A percentile compares a stretch with the other conserved stretches of the same genome.
Evolutionary conservation across 2,888 invertebrate genomes (phyloP).

Genomic region (Agonopterix alstromeriana): DNA sequence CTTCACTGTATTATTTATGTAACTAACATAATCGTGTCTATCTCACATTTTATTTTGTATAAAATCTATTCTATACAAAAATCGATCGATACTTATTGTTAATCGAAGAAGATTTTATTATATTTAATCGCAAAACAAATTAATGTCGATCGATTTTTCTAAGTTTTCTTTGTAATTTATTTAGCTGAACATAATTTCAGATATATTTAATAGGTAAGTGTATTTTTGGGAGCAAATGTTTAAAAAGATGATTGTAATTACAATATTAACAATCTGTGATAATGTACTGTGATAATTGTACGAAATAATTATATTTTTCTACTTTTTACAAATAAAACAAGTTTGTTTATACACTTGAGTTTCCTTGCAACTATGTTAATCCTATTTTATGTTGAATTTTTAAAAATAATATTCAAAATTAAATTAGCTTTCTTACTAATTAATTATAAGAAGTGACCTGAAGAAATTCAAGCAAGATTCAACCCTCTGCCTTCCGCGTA

Average conservation of each 20-base stretch:
- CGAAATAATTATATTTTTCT: not conserved
- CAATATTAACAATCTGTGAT: slow-evolving; percentile 6
- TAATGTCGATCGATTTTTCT: too few species aligned
- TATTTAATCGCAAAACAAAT: not conserved
- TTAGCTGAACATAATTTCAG: too few species aligned
- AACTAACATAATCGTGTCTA: too few species aligned
- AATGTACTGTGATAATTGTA: slow-evolving; percentile 7
- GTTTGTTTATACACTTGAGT: not conserved
- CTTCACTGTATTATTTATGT: too few species aligned
- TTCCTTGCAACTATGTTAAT: not conserved
- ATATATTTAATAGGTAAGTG: too few species aligned
- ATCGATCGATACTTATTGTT: too few species aligned
- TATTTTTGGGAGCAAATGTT: too few species aligned
- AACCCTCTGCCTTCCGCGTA: not conserved
- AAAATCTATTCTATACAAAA: too few species aligned
- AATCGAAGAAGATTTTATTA: not conserved
- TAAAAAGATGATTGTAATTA: too few species aligned
- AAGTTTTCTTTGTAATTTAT: too few species aligned
- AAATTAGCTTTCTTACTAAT: not conserved
- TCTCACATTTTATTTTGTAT: too few species aligned
- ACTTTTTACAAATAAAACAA: not conserved
- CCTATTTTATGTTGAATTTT: not conserved
- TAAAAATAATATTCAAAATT: not conserved
- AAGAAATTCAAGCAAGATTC: not conserved
- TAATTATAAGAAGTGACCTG: slow-evolving; percentile 9